A percentile compares a stretch with the other conserved stretches of the same genome.
These are phyloP conservation scores for Xylocopa sonorina DNA, from an alignment of 1,140 invertebrate genomes.

Conservation along the genomic window DNA sequence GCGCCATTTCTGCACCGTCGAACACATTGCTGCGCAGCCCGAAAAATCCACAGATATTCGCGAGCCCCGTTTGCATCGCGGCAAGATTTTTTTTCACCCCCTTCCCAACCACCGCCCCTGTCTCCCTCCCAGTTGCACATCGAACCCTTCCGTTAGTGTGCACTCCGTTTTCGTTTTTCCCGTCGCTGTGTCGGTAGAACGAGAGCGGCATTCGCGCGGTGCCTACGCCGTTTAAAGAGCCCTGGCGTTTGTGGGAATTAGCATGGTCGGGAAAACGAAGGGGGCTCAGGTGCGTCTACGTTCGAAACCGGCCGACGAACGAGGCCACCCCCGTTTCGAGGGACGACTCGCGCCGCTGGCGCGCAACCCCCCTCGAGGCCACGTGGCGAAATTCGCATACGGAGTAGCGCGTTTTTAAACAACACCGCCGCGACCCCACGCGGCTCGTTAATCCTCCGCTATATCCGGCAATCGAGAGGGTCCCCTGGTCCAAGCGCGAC, in stretches of 20 bases:
- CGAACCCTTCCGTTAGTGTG: not conserved
- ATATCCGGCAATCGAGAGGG: conserved; percentile 43
- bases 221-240: conserved; percentile 66
- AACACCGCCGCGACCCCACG: conserved; percentile 20
- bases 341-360: not conserved
- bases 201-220: conserved; percentile 40
- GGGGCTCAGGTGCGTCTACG: conserved; percentile 67
- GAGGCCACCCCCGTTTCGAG: conserved; percentile 1
- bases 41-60: not conserved
- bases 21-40: not conserved
- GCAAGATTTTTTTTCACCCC: conserved; percentile 1
- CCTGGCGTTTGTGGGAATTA: conserved; percentile 69
- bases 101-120: too few relatives aligned
- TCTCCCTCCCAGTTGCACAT: not conserved
- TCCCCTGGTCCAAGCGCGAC: not conserved
- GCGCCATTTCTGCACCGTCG: conserved; percentile 30
- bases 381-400: conserved; percentile 33
- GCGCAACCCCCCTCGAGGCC: conserved; percentile 12
- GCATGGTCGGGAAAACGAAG: conserved; percentile 60
- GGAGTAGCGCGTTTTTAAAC: conserved; percentile 61
- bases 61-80: not conserved
- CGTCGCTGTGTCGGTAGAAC: conserved; percentile 33
- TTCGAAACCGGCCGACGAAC: conserved; percentile 50
- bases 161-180: conserved; percentile 13
- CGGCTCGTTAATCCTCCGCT: conserved; percentile 46